Conservation (phyloP, 2,888 invertebrate genomes). For the Coelopa pilipes region DNA sequence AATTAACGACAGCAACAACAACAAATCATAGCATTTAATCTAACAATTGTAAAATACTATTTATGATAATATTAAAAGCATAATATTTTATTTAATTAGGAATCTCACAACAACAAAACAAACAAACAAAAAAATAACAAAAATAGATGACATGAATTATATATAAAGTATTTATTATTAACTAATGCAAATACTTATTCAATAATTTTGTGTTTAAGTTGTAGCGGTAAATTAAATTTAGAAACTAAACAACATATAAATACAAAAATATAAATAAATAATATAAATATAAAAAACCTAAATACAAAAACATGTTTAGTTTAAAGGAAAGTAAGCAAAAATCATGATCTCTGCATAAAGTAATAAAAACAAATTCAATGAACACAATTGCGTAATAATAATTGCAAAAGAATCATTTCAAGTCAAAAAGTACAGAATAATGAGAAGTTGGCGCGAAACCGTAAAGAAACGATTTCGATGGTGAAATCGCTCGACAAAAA, state of each 20-base stretch:
- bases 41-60: conserved; percentile 35
- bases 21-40: conserved; percentile 40
- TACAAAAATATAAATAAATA: conserved; percentile 11
- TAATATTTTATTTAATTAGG: conserved; percentile 20
- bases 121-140: conserved; percentile 6
- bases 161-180: conserved; percentile 3
- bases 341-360: conserved; percentile 41
- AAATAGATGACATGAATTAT: background rate
- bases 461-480: background rate
- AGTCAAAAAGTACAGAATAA: conserved; percentile 3
- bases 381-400: conserved; percentile 41
- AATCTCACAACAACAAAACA: conserved; percentile 2
- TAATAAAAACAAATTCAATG: conserved; percentile 53
- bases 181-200: conserved; percentile 31
- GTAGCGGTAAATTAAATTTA: conserved; percentile 26
- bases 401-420: background rate
- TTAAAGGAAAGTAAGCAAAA: conserved; percentile 15
- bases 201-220: conserved; percentile 27
- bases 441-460: background rate
- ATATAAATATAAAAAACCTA: conserved; percentile 28
- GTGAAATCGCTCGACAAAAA: background rate
- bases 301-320: conserved; percentile 31
- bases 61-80: background rate
- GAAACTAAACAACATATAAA: conserved; percentile 29
- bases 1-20: conserved; percentile 36